Base-by-base conservation (phyloP, 2,797 vertebrate genomes). In the Siniperca obscura region DNA sequence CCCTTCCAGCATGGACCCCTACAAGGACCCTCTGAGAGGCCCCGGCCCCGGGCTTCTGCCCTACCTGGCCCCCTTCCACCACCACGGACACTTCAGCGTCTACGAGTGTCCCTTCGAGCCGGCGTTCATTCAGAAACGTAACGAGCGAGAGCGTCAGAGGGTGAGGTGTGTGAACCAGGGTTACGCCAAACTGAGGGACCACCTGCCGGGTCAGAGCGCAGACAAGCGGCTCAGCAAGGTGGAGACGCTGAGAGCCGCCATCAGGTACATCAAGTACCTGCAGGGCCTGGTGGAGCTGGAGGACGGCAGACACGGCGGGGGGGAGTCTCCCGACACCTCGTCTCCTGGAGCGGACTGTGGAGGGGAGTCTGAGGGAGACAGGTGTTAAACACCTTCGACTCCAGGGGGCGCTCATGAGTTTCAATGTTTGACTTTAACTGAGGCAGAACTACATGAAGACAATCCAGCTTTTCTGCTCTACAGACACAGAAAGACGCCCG, bases 121-220 rank as follows among this genome's bases (percentile, higher is more conserved):
- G 0, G 96, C 96, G 1, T 97, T 97, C 90, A 96, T 97, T 84
- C 97, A 96, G 91, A 97, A 96, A 69, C 87, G 97, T 3, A 97
- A 98, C 3, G 96, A 97, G 86, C 94, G 97, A 0, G 97, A 98
- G 92, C 93, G 97, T 1, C 96, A 96, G 87, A 85, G 97, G 0
- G 96, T 97, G 7, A 94, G 95, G 73, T 96, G 96, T 0, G 96
- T 97, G 38, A 97, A 97, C 76, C 96, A 96, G 87, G 96, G 97
- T 48, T 97, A 97, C 25, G 94, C 96, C 70, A 94, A 95, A 48
- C 95, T 97, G 55, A 88, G 96, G 1, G 93, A 96, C 68, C 96
- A 97, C 92, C 95, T 97, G 22, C 96, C 97, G 0, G 94, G 94
- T 0, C 93, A 91, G 3, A 84, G 90, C 52, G 82, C 93, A 0